A percentile compares a stretch with the other conserved stretches of the same genome.
Conservation (phyloP, 2,888 invertebrate species). For the Galeruca laticollis region DNA sequence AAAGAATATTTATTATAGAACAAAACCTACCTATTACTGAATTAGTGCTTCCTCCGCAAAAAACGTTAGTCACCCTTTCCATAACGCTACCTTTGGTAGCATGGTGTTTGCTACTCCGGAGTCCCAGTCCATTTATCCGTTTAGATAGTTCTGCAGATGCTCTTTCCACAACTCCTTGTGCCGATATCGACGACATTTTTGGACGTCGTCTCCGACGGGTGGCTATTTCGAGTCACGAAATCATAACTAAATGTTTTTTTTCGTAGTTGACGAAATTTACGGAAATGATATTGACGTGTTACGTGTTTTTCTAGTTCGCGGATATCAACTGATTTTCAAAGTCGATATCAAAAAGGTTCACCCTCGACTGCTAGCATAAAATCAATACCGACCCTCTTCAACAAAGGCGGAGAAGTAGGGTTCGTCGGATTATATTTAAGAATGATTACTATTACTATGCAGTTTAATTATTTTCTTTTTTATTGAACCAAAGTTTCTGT, state of each 20-base stretch:
- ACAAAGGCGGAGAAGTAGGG: constrained; percentile 33
- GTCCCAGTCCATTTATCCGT: constrained; percentile 84
- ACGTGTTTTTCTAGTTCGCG: constrained; percentile 19
- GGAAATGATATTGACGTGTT: constrained; percentile 5
- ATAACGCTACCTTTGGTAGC: constrained; percentile 76
- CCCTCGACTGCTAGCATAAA: constrained; percentile 35
- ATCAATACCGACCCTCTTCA: constrained; percentile 47
- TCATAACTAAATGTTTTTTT: constrained; percentile 6
- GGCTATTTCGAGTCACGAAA: constrained; percentile 30
- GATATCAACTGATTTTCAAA: constrained; percentile 38
- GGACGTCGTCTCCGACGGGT: constrained; percentile 33
- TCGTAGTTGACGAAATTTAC: background rate
- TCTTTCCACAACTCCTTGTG: constrained; percentile 91
- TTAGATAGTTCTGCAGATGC: constrained; percentile 91
- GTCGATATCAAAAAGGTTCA: constrained; percentile 41
- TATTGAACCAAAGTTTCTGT: too few relatives aligned
- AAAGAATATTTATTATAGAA: background rate
- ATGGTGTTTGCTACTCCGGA: constrained; percentile 64
- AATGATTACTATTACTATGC: background rate
- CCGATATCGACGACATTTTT: constrained; percentile 84
- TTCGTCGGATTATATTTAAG: constrained; percentile 1
- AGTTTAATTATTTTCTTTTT: too few relatives aligned
- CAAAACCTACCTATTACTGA: constrained; percentile 49
- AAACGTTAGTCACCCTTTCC: constrained; percentile 88
- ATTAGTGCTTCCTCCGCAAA: constrained; percentile 78